Evolutionary conservation across 1,140 invertebrate genomes (phyloP), one percentile per base, ranked within the genome.

Genomic region (Ceratina australensis): DNA sequence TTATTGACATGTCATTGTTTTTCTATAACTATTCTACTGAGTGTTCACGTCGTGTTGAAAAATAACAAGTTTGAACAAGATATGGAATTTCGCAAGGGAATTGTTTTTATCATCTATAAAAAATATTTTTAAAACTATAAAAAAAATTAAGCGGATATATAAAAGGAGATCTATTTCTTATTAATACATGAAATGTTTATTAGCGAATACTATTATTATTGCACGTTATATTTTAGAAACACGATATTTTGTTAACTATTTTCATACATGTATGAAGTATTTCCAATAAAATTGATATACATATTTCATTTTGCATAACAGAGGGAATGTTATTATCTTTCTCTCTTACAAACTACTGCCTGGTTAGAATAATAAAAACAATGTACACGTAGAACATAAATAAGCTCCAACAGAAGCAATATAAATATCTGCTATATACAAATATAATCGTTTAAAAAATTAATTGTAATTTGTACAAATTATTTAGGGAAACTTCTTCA

Each of bases 281-380:
- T 82, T 50, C 20, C 76, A 78, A 78, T 78, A 78, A 78, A 78
- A 52, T 81, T 63, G n/a, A 79, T 78, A 82, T 78, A 69, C 26
- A 64, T 50, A 81, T 57, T 56, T 71, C 18, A 71, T 78, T 71
- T 66, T 79, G 24, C 67, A 74, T 60, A 77, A 77, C 1, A 52
- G n/a, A 71, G n/a, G n/a, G 69, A 69, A 49, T n/a, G n/a, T 52
- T 52, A 20, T 68, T 42, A n/a, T 49, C 16, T 61, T 33, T 13
- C 4, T 2, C 33, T 24, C 26, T 28, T 52, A 33, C n/a, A 5
- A 1, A 52, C 50, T 13, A 54, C 16, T 33, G 12, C 13, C 33
- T 60, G 3, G 28, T 65, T 65, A 26, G 22, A 24, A 24, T 56
- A 16, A 52, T 24, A 42, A 22, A 20, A 12, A 47, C 49, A 13